Percentiles rank a stretch among this genome's conserved stretches.
phyloP scores from a whole-genome alignment of 2,888 invertebrate species.

The Rugalucina vietnamica region DNA sequence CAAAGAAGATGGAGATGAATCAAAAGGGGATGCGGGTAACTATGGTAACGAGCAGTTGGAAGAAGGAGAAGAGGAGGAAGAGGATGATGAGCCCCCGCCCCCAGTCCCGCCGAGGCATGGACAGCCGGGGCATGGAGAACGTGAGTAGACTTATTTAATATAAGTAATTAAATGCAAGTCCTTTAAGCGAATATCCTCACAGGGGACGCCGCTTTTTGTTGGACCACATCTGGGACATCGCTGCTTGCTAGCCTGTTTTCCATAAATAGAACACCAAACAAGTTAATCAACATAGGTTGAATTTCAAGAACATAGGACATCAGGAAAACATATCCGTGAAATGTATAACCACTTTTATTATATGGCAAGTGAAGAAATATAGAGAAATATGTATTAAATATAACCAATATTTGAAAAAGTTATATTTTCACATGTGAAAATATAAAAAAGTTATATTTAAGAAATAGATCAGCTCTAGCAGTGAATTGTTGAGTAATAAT shows the following conservation, averaged over 20 bases:
- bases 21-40: background rate
- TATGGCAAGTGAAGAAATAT: no score
- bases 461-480: no score
- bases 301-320: background rate
- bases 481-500: no score
- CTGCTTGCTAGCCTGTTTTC: background rate
- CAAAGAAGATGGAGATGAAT: background rate
- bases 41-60: no score
- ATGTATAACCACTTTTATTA: no score
- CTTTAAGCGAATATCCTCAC: background rate
- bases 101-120: background rate
- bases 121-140: background rate
- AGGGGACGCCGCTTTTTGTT: background rate
- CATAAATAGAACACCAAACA: background rate
- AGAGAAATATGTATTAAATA: no score
- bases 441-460: no score
- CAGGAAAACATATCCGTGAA: no score
- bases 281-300: background rate
- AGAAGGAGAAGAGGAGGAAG: background rate
- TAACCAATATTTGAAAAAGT: no score
- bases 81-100: background rate
- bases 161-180: background rate
- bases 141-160: background rate
- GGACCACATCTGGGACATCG: background rate
- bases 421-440: no score